These are phyloP conservation scores for Isoperla grammatica DNA, from an alignment of 2,888 invertebrate species.

Conservation along the genomic window DNA sequence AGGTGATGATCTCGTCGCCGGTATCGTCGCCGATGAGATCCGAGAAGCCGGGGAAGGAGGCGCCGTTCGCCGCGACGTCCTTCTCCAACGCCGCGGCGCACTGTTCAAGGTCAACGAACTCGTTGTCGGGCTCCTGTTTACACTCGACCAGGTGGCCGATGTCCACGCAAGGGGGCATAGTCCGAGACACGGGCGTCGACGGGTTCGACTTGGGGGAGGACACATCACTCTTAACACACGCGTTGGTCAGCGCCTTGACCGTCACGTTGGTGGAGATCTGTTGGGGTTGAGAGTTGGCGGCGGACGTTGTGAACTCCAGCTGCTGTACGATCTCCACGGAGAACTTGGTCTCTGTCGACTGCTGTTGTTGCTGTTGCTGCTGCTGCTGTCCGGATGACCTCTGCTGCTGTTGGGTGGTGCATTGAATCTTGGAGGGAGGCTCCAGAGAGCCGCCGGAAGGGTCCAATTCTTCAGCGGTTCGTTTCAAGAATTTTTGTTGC, in stretches of 20 bases:
- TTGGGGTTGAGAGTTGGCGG: slow-evolving; percentile 80
- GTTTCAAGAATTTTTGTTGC: slow-evolving; percentile 81
- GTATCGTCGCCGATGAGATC: slow-evolving; percentile 81
- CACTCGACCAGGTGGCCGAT: slow-evolving; percentile 69
- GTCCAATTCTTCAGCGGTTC: slow-evolving; percentile 64
- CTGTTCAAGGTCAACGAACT: slow-evolving; percentile 79
- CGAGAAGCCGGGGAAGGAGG: slow-evolving; percentile 70
- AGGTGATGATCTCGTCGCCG: slow-evolving; percentile 66
- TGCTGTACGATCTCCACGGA: slow-evolving; percentile 91
- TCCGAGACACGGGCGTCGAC: slow-evolving; percentile 42
- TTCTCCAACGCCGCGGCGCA: slow-evolving; percentile 82
- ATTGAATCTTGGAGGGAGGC: slow-evolving; percentile 70
- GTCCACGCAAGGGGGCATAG: slow-evolving; percentile 43
- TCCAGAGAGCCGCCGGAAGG: slow-evolving; percentile 54
- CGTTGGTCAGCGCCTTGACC: slow-evolving; percentile 72
- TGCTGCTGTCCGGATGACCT: slow-evolving; percentile 43
- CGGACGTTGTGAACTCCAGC: slow-evolving; percentile 81
- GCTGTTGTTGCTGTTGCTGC: slow-evolving; percentile 42
- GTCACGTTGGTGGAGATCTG: slow-evolving; percentile 91
- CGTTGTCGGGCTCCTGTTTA: slow-evolving; percentile 73
- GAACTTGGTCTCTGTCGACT: slow-evolving; percentile 61
- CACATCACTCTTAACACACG: slow-evolving; percentile 57
- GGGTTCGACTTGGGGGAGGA: slow-evolving; percentile 46
- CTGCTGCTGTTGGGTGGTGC: slow-evolving; percentile 43
- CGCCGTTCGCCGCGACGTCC: slow-evolving; percentile 59